These are phyloP conservation scores for Ceratitis capitata DNA, from an alignment of 1,140 invertebrate species.

Conservation along the genomic window DNA sequence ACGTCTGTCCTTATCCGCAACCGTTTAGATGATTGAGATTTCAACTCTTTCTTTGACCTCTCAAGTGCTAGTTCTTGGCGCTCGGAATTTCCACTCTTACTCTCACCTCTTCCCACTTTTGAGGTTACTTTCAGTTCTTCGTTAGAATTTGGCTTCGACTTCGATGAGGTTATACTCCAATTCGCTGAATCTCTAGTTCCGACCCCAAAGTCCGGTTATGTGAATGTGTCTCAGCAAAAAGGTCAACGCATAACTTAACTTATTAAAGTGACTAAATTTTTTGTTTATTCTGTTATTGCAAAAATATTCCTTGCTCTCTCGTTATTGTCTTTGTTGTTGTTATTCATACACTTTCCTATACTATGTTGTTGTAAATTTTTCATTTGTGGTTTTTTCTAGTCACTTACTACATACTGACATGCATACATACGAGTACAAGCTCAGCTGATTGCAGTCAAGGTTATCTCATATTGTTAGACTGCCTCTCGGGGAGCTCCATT, in stretches of 20 bases:
- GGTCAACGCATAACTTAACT: background rate
- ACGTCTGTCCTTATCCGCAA: too few species aligned
- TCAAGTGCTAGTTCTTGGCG: too few species aligned
- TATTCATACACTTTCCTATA: background rate
- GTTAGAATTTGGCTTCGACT: too few species aligned
- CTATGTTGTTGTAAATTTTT: background rate
- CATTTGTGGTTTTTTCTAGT: background rate
- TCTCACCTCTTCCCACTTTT: too few species aligned
- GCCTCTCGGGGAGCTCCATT: background rate
- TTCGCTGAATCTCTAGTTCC: too few species aligned
- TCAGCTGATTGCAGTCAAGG: conserved; percentile 33
- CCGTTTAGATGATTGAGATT: too few species aligned
- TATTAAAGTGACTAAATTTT: background rate
- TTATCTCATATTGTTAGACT: background rate
- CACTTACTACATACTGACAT: too few species aligned
- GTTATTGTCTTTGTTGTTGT: background rate
- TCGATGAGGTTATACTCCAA: too few species aligned
- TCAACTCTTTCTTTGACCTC: too few species aligned
- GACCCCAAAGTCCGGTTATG: background rate
- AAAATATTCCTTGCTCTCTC: background rate
- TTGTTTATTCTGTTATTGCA: background rate
- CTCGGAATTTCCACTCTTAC: too few species aligned
- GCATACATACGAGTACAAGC: too few species aligned
- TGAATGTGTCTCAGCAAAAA: background rate
- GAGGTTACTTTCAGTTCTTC: too few species aligned